These are phyloP conservation scores for Paralichthys olivaceus DNA, from an alignment of 2,113 vertebrate species.

Conservation along the genomic window DNA sequence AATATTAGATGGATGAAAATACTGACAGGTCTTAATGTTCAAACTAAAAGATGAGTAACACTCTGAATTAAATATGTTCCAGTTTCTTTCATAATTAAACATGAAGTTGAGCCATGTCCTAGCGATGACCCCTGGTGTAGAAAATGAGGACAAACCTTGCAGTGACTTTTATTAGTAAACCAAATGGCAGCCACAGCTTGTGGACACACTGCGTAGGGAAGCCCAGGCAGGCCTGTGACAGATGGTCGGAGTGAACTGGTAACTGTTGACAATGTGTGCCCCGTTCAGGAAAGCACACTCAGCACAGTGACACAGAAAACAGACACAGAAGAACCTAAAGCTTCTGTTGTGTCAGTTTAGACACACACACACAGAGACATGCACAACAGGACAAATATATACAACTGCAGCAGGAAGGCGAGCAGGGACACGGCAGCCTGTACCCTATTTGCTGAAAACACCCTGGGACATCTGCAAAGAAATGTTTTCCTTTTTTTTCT, in stretches of 20 bases:
- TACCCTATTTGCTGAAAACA: constrained; percentile 9
- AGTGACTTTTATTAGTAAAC: constrained; percentile 56
- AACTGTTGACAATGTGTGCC: constrained; percentile 62
- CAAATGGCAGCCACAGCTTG: constrained; percentile 76
- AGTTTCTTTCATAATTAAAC: background rate
- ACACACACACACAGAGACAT: constrained; percentile 22
- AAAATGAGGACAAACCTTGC: constrained; percentile 64
- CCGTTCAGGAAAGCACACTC: constrained; percentile 55
- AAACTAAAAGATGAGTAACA: background rate
- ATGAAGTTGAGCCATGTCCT: constrained; percentile 33
- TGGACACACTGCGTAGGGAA: constrained; percentile 71
- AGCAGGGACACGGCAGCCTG: constrained; percentile 7
- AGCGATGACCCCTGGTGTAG: constrained; percentile 37
- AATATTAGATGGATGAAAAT: background rate
- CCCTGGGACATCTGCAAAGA: constrained; percentile 1
- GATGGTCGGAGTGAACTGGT: constrained; percentile 70
- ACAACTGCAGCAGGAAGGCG: constrained; percentile 20
- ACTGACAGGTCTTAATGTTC: background rate
- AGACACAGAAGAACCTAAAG: constrained; percentile 43
- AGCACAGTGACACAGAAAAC: constrained; percentile 53
- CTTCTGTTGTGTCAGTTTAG: constrained; percentile 41
- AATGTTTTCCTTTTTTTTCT: constrained; percentile 8
- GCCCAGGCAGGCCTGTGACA: constrained; percentile 64
- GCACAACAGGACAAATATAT: constrained; percentile 9
- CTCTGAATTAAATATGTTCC: background rate